Percentiles rank a stretch among this genome's conserved stretches.
phyloP scores from a whole-genome alignment of 2,888 invertebrate genomes.

The Pardosa pseudoannulata region DNA sequence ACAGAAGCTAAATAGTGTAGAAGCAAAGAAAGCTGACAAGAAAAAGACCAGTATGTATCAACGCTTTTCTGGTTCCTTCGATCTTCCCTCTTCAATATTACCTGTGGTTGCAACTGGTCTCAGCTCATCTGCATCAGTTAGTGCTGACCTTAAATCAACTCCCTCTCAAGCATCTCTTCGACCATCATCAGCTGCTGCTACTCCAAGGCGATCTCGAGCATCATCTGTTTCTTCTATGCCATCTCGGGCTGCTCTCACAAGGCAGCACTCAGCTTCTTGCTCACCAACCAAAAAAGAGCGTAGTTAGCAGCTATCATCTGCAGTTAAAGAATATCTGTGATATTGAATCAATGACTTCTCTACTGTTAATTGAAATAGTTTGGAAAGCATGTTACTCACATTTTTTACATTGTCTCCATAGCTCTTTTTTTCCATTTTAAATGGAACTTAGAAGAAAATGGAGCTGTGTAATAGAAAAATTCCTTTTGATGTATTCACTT shows the following conservation, averaged over 20 bases:
- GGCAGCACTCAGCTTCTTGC: conserved; percentile 60
- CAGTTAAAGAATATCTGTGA: neutral
- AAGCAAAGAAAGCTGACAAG: conserved; percentile 45
- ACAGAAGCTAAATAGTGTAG: conserved; percentile 84
- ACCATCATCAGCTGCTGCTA: conserved; percentile 32
- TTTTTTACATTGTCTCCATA: too few species aligned
- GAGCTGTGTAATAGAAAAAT: too few species aligned
- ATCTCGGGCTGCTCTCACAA: conserved; percentile 27
- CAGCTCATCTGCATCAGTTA: conserved; percentile 70
- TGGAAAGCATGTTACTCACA: too few species aligned
- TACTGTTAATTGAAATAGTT: too few species aligned
- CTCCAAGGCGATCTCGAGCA: conserved; percentile 65
- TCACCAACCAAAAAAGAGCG: conserved; percentile 46
- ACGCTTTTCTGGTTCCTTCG: conserved; percentile 74
- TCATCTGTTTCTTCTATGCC: conserved; percentile 67
- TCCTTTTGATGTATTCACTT: too few species aligned
- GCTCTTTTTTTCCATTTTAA: too few species aligned
- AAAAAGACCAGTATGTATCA: conserved; percentile 71
- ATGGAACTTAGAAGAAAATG: too few species aligned
- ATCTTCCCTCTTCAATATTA: conserved; percentile 69
- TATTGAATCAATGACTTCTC: too few species aligned
- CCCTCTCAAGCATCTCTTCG: conserved; percentile 28
- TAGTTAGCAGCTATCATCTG: neutral
- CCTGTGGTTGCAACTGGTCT: conserved; percentile 59
- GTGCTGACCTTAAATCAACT: conserved; percentile 71